Evolutionary conservation across 2,888 invertebrate genomes (phyloP), one percentile per base, ranked within the genome.

Genomic region (Drosophila meridiana): DNA sequence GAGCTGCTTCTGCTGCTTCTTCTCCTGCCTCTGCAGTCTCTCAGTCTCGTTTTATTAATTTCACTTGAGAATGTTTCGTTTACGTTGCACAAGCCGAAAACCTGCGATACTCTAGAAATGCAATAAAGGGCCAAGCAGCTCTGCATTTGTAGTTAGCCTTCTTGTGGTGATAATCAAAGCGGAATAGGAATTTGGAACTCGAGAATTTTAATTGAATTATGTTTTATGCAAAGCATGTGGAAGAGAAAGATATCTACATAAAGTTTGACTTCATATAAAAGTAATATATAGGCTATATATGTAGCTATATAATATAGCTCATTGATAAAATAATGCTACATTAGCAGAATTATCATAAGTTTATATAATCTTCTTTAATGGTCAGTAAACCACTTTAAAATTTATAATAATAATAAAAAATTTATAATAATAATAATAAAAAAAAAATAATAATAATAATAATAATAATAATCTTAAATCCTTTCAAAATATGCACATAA

Each of bases 41-140:
- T 59, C 43, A 65, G 52, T n/a, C 43, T 48, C 52, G 2, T 30
- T 60, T 42, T 42, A 59, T 56, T 45, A 52, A 52, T 52, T 57
- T 64, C 20, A 42, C 38, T 47, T 34, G 52, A 28, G 38, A 56
- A 26, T 13, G 58, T n/a, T 57, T 14, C 11, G 28, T 50, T 30
- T 26, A 30, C 34, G 14, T 55, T 20, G 55, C 45, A 30, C 45
- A 53, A 36, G 47, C 48, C 36, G 20, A 52, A 45, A 20, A 26
- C n/a, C 34, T 36, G 13, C 30, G 59, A 48, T 28, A 14, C 26
- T 9, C 14, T 4, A 36, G 2, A 11, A 47, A 50, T 50, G 43
- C 30, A 8, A 20, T 14, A 13, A 43, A 32, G 6, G 38, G 14
- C 32, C 9, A 32, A 8, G 26, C 20, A 13, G 34, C 11, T 34